Evolutionary conservation across 2,113 vertebrate genomes (phyloP).

Genomic region (Platycercus adscitus): DNA sequence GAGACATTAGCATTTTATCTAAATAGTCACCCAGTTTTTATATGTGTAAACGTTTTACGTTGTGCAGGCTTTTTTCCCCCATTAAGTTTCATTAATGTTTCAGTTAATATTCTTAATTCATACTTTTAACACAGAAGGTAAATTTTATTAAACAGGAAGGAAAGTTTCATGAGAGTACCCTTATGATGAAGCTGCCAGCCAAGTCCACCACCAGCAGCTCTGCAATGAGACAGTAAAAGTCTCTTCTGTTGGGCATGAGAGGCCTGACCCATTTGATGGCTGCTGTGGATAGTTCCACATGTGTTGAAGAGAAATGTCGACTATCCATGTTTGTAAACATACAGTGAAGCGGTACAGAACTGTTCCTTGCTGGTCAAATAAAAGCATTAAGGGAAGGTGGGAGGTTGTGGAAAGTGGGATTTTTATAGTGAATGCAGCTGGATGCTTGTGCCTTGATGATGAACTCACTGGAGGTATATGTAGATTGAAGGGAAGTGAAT

Average conservation of each 20-base stretch:
- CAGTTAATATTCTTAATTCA: neutral
- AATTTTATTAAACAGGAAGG: neutral
- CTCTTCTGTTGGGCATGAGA: fast-evolving
- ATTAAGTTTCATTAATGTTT: neutral
- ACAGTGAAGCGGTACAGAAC: neutral
- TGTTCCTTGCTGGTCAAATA: neutral
- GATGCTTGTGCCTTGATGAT: neutral
- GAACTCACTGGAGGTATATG: neutral
- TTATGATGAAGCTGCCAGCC: neutral
- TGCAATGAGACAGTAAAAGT: neutral
- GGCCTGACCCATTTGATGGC: neutral
- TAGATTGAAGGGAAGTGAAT: neutral
- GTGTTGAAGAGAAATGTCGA: neutral
- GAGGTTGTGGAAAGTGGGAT: neutral
- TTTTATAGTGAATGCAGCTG: neutral
- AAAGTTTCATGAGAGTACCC: neutral
- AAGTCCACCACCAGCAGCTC: neutral
- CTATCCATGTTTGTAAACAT: neutral
- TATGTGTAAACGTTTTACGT: neutral
- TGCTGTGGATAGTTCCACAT: neutral
- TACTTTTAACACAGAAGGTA: neutral
- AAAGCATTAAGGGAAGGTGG: neutral
- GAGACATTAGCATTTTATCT: neutral
- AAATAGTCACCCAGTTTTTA: neutral
- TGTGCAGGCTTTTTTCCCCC: neutral